A percentile compares a stretch with the other conserved stretches of the same genome.
phyloP scores from a whole-genome alignment of 2,888 invertebrate genomes.

The Coelogynopora nodosa region DNA sequence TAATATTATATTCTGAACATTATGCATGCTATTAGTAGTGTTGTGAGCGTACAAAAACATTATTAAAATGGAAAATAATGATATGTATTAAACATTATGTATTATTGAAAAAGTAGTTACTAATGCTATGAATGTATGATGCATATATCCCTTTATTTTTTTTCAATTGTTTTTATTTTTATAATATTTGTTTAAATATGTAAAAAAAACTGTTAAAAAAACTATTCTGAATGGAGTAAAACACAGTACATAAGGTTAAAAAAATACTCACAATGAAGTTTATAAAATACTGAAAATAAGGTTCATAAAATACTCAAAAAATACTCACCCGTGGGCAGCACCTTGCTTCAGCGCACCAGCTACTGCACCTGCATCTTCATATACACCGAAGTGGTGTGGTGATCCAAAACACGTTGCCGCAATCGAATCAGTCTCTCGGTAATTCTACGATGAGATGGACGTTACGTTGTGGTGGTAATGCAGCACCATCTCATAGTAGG shows the following conservation, averaged over 20 bases:
- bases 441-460: slow-evolving; percentile 22
- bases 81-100: no score
- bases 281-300: not conserved
- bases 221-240: slow-evolving; percentile 8
- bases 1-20: no score
- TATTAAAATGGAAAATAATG: no score
- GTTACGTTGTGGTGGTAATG: slow-evolving; percentile 3
- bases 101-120: no score
- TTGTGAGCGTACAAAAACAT: no score
- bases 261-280: slow-evolving; percentile 12
- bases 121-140: no score
- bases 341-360: slow-evolving; percentile 14
- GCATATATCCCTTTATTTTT: no score
- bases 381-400: slow-evolving; percentile 18
- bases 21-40: no score
- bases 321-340: not conserved
- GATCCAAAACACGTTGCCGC: slow-evolving; percentile 25
- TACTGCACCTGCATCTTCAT: slow-evolving; percentile 23
- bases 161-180: no score
- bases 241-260: slow-evolving; percentile 23
- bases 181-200: no score
- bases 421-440: slow-evolving; percentile 24
- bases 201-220: no score
- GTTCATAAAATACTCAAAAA: not conserved
- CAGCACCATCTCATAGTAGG: slow-evolving; percentile 23